phyloP scores from a whole-genome alignment of 2,888 invertebrate species.

The Epinotia brunnichana region DNA sequence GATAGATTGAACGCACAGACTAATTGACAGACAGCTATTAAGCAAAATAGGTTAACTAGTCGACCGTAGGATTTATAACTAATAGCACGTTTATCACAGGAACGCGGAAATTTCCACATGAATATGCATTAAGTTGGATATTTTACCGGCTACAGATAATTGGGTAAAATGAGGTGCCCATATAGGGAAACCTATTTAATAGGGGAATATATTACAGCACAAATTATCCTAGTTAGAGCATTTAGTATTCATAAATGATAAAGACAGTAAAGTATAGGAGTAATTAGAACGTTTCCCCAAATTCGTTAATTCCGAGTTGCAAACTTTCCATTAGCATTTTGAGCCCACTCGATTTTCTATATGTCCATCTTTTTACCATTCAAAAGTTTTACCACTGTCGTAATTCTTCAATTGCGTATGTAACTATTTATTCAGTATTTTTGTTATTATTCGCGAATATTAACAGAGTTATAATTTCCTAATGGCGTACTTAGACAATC shows the following conservation, averaged over 20 bases:
- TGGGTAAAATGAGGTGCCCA: constrained; percentile 57
- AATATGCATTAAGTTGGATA: constrained; percentile 50
- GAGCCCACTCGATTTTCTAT: too few relatives aligned
- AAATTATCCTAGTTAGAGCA: constrained; percentile 14
- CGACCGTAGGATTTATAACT: constrained; percentile 13
- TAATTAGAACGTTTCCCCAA: too few relatives aligned
- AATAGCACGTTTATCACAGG: constrained; percentile 34
- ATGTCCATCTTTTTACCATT: too few relatives aligned
- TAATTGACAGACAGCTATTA: constrained; percentile 42
- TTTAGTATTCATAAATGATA: constrained; percentile 4
- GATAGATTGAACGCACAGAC: constrained; percentile 22
- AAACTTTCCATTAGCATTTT: too few relatives aligned
- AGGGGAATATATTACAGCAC: constrained; percentile 44
- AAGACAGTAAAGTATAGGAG: too few relatives aligned
- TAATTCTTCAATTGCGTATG: too few relatives aligned
- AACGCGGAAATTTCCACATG: constrained; percentile 46
- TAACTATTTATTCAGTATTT: too few relatives aligned
- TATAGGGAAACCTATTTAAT: constrained; percentile 53
- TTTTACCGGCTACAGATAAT: constrained; percentile 51
- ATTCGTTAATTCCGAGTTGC: too few relatives aligned
- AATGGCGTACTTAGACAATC: too few relatives aligned
- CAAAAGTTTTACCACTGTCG: too few relatives aligned
- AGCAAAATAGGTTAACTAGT: constrained; percentile 29
- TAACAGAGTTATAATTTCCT: too few relatives aligned
- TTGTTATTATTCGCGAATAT: too few relatives aligned